Evolutionary conservation across 2,113 vertebrate species (phyloP), one percentile per base, ranked within the genome.

Genomic region (Ornithorhynchus anatinus): DNA sequence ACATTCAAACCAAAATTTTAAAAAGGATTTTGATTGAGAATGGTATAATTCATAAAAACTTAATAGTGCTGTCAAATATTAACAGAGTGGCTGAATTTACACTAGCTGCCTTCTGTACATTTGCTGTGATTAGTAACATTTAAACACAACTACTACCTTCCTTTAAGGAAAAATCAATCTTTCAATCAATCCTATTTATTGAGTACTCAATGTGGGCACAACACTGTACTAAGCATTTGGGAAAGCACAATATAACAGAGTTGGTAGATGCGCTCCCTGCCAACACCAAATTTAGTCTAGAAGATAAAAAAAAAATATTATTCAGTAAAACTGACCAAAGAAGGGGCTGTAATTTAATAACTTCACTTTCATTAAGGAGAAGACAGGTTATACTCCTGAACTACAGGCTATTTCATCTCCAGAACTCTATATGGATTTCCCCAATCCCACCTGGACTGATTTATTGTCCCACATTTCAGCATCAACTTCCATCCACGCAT

Each of bases 101-200:
- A 65, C 73, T 78, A 29, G 45, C 53, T 64, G 60, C 58, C 25
- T 81, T 81, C 54, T 65, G 61, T 72, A 79, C 67, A 83, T 64
- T 71, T 84, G 78, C 1, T 69, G 47, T 27, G 71, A 53, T 74
- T 59, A 73, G 0, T 32, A 45, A 44, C 57, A 54, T 29, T 29
- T 10, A 44, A 42, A 42, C 42, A 71, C 75, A 81, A 80, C 35
- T 59, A 48, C 39, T 38, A 76, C 59, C 80, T 77, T 73, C 65
- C 81, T 79, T 51, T 53, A 69, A 58, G 59, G 69, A 8, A 73
- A 2, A 69, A 80, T 54, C 12, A 32, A 70, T 65, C 58, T 43
- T 75, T 69, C 75, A 57, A 19, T 4, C 53, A 12, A 57, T n/a
- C n/a, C n/a, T n/a, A n/a, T n/a, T n/a, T n/a, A n/a, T n/a, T n/a